Percentiles rank a stretch among this genome's conserved stretches.
Conservation (phyloP, 2,113 vertebrate genomes). For the Melozone crissalis region DNA sequence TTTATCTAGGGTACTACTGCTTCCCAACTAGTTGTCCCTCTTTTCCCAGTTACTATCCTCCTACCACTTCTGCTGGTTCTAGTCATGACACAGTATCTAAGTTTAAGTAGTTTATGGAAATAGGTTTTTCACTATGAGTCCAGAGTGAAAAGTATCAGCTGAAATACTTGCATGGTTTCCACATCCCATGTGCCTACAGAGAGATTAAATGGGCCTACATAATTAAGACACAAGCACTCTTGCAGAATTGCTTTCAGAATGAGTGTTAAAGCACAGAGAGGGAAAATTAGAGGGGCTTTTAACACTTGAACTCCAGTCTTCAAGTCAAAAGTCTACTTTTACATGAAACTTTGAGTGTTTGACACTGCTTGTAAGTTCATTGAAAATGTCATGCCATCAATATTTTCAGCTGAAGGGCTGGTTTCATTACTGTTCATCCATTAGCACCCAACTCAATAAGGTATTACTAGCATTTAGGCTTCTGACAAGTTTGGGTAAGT, state of each 20-base stretch:
- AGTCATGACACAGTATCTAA: background rate
- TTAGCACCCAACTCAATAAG: background rate
- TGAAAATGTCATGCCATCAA: background rate
- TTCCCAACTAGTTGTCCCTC: background rate
- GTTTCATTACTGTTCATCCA: background rate
- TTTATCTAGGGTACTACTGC: background rate
- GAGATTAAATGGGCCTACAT: background rate
- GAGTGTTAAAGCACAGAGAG: background rate
- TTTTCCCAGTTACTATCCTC: background rate
- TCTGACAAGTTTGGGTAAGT: background rate
- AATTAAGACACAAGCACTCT: background rate
- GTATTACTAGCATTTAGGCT: background rate
- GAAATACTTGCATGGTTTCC: background rate
- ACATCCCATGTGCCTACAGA: background rate
- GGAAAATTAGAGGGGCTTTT: background rate
- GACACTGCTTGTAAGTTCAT: background rate
- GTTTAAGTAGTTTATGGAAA: background rate
- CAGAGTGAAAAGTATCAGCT: background rate
- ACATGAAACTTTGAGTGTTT: background rate
- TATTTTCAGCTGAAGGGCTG: background rate
- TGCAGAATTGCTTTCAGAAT: background rate
- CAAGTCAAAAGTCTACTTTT: background rate
- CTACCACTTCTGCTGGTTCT: background rate
- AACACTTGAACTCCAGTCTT: background rate
- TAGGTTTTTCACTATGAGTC: background rate